Percentiles rank a stretch among this genome's conserved stretches.
These are phyloP conservation scores for Etheostoma spectabile DNA, from an alignment of 2,113 vertebrate genomes.

Conservation along the genomic window DNA sequence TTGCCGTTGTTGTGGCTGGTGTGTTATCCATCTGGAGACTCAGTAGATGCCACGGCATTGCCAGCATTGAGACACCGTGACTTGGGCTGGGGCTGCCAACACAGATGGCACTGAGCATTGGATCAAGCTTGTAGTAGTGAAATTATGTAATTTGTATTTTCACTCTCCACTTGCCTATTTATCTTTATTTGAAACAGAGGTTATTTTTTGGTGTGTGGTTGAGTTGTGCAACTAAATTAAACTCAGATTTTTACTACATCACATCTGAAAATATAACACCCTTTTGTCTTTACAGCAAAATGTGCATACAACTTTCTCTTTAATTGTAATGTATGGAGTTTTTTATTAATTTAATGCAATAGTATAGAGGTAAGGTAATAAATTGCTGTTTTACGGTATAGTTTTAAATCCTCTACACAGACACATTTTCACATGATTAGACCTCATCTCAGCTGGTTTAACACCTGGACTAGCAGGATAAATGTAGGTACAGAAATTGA, in stretches of 20 bases:
- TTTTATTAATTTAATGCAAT: not conserved
- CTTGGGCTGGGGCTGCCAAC: conserved; percentile 41
- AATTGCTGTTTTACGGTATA: not conserved
- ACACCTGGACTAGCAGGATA: too few species aligned
- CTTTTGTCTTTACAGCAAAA: not conserved
- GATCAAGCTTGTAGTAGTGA: conserved; percentile 8
- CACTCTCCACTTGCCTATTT: not conserved
- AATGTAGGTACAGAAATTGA: too few species aligned
- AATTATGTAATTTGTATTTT: conserved; percentile 22
- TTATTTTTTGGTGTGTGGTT: not conserved
- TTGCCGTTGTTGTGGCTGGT: conserved; percentile 44
- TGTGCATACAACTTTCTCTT: not conserved
- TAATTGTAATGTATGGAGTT: not conserved
- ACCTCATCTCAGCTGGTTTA: not conserved
- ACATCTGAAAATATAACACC: not conserved
- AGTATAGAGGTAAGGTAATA: not conserved
- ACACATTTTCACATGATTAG: conserved; percentile 3
- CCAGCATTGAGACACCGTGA: conserved; percentile 52
- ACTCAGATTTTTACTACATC: conserved; percentile 8
- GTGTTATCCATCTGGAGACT: conserved; percentile 67
- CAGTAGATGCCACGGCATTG: conserved; percentile 34
- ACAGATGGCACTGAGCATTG: conserved; percentile 61
- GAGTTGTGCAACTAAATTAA: not conserved
- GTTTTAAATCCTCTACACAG: not conserved
- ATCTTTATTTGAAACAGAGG: not conserved